Evolutionary conservation across 1,140 invertebrate genomes (phyloP), one percentile per base, ranked within the genome.

Genomic region (Drosophila chauvacae): DNA sequence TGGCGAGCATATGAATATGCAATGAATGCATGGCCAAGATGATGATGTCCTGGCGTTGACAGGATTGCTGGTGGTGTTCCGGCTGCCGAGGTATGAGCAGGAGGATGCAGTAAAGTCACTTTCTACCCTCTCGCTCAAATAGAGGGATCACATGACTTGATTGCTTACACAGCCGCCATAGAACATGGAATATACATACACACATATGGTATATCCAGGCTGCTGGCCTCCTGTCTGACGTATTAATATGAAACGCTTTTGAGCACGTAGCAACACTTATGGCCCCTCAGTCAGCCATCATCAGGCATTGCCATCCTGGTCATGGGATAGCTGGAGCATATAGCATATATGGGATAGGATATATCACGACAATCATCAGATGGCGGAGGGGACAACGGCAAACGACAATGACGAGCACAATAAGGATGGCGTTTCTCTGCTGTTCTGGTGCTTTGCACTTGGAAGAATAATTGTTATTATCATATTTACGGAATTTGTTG

Each of bases 161-260:
- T 88, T 88, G 84, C 84, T 90, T 90, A 51, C 83, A 87, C 82
- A 82, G 74, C 59, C 69, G 70, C 70, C 80, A 83, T 75, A 79
- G 76, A 81, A 78, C 84, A 88, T 80, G 83, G 71, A 69, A 81
- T 74, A 81, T 75, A 79, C 20, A 7, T 7, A 35, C 14, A 28
- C 5, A 28, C 28, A 28, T 28, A 4, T 26, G 6, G 35, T 53
- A 14, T 23, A 55, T 37, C 33, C 51, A 57, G 20, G 45, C 45
- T 76, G 20, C 73, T 59, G 71, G 50, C 48, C 39, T 51, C 48
- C 78, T 78, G 70, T 82, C 77, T 86, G 78, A 82, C 86, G 85
- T 90, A 90, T 90, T 90, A 90, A 90, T 90, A 90, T 90, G 85
- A 90, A 90, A 81, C 85, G 85, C 85, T 90, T 90, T 90, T 90